Evolutionary conservation across 2,888 invertebrate genomes (phyloP), one percentile per base, ranked within the genome.

Genomic region (Iselma pallidipennis): DNA sequence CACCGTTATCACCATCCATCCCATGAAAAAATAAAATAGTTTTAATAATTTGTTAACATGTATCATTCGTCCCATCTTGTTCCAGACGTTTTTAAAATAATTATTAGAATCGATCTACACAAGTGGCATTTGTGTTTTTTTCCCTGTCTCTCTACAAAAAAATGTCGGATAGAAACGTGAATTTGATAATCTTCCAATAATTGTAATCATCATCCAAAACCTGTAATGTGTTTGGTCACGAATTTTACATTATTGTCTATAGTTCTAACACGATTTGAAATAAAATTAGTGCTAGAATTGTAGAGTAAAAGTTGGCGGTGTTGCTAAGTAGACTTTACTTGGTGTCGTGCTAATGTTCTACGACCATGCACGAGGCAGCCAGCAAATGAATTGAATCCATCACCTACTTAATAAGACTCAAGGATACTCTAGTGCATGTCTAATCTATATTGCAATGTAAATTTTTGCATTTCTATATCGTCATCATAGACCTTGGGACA

Each of bases 391-490:
- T 51, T 51, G 6, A 33, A 51, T 51, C 29, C 51, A 51, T 51
- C 51, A 51, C 51, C 51, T 51, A 51, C 51, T 64, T 62, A 42
- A 65, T 57, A 52, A 60, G 55, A 25, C 53, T 65, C 65, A 65
- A 65, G 65, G 65, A 65, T 65, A 59, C 53, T 61, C 48, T 21
- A 55, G 57, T 65, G 65, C 65, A 63, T 57, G 59, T 65, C 61
- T 62, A 65, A 59, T 65, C 7, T 37, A 37, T 59, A 55, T 57
- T 59, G 61, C 57, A 52, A 57, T 61, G 53, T 37, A 61, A 53
- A 54, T 54, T 55, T 51, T 60, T 61, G 61, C 61, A 65, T 65
- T n/a, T n/a, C 55, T 59, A 61, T 61, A 59, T 58, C 61, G 58
- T 61, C 64, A 65, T 31, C 5, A 1, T 16, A 31, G 29, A 51